These are phyloP conservation scores for Venturia canescens DNA, from an alignment of 1,140 invertebrate species.

Conservation along the genomic window DNA sequence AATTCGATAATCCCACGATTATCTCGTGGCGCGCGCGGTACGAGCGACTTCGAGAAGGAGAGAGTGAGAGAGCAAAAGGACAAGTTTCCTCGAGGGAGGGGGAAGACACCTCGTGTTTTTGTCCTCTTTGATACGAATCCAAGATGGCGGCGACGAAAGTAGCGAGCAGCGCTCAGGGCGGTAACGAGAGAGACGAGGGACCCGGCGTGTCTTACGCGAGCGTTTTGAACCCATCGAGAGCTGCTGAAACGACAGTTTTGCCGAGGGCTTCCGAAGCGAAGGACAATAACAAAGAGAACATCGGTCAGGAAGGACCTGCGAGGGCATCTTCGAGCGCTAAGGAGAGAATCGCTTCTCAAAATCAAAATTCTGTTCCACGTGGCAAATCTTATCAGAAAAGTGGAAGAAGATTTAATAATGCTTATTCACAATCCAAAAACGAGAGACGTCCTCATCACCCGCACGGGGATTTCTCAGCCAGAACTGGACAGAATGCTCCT, in stretches of 20 bases:
- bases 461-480: conserved; percentile 22
- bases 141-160: conserved; percentile 74
- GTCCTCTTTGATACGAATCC: conserved; percentile 48
- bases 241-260: conserved; percentile 38
- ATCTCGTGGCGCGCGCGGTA: neutral
- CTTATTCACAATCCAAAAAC: conserved; percentile 26
- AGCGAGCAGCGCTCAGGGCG: conserved; percentile 61
- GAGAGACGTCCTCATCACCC: conserved; percentile 41
- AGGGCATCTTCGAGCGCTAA: conserved; percentile 38
- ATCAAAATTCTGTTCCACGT: conserved; percentile 41
- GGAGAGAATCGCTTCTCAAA: conserved; percentile 52
- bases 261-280: conserved; percentile 54
- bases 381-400: conserved; percentile 61
- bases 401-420: conserved; percentile 37
- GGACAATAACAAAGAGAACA: conserved; percentile 77
- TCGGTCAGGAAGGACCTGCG: conserved; percentile 58
- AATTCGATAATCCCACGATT: neutral
- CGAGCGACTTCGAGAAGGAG: neutral
- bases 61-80: neutral
- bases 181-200: conserved; percentile 62
- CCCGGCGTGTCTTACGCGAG: conserved; percentile 76
- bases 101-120: conserved; percentile 64
- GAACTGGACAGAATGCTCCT: conserved; percentile 2
- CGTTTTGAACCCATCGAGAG: conserved; percentile 73
- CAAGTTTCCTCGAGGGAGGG: neutral